phyloP scores from a whole-genome alignment of 2,888 invertebrate genomes.

The Crossocerus cetratus region DNA sequence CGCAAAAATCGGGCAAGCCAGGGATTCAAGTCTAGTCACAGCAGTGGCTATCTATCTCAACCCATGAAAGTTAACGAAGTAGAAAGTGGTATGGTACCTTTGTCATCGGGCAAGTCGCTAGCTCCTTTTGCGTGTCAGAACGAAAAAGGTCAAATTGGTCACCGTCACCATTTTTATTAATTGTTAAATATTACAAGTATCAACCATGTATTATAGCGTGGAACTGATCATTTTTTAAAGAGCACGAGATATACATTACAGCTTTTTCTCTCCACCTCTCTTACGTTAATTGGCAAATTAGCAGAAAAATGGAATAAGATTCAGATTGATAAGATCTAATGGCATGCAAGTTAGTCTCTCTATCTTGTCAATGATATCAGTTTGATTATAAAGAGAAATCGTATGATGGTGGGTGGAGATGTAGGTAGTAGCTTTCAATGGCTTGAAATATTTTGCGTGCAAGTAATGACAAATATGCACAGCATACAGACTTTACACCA shows the following conservation, averaged over 20 bases:
- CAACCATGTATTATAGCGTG: slow-evolving; percentile 63
- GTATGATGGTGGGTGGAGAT: slow-evolving; percentile 16
- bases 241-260: slow-evolving; percentile 71
- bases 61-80: slow-evolving; percentile 70
- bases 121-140: slow-evolving; percentile 78
- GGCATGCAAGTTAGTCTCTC: slow-evolving; percentile 39
- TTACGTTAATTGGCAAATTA: slow-evolving; percentile 21
- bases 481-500: slow-evolving; percentile 63
- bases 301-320: slow-evolving; percentile 30
- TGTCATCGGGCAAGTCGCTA: slow-evolving; percentile 77
- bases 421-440: slow-evolving; percentile 48
- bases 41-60: slow-evolving; percentile 75
- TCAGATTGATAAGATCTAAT: slow-evolving; percentile 31
- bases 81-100: slow-evolving; percentile 75
- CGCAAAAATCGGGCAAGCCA: slow-evolving; percentile 77
- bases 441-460: slow-evolving; percentile 62
- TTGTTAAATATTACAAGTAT: slow-evolving; percentile 68
- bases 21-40: slow-evolving; percentile 78
- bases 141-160: slow-evolving; percentile 78
- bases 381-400: slow-evolving; percentile 46
- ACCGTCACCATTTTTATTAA: slow-evolving; percentile 76
- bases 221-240: slow-evolving; percentile 75
- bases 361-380: slow-evolving; percentile 46
- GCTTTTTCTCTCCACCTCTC: slow-evolving; percentile 18
- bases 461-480: slow-evolving; percentile 60